These are phyloP conservation scores for Caenorhabditis becei DNA, from an alignment of 2,888 invertebrate species.

Conservation along the genomic window DNA sequence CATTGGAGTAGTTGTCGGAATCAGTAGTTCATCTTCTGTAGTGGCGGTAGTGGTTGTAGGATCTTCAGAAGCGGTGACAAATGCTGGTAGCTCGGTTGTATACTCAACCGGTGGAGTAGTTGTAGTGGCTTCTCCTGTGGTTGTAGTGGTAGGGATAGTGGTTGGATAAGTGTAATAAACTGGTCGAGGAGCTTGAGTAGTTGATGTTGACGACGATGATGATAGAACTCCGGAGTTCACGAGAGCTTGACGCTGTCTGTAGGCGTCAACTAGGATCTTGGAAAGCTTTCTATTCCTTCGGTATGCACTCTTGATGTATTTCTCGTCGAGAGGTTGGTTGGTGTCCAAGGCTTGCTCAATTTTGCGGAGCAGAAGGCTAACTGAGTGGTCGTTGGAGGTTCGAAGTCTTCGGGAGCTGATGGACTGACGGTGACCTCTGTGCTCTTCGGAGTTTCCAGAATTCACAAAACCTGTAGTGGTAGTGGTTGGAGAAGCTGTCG, in stretches of 20 bases:
- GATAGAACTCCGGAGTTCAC: constrained; percentile 18
- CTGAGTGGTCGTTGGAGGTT: constrained; percentile 35
- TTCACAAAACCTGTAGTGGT: constrained; percentile 4
- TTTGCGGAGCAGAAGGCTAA: constrained; percentile 51
- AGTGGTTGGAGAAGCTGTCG: constrained; percentile 5
- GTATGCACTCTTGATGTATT: constrained; percentile 57
- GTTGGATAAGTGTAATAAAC: not conserved
- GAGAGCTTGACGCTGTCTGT: constrained; percentile 41
- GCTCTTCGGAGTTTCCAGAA: too few species aligned
- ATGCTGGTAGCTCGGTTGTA: not conserved
- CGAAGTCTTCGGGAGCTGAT: constrained; percentile 8
- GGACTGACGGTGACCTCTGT: not conserved
- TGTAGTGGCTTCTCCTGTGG: not conserved
- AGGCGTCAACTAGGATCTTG: constrained; percentile 64
- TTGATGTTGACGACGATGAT: not conserved
- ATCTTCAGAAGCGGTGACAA: not conserved
- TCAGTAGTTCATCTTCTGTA: not conserved
- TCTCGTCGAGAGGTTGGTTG: constrained; percentile 64
- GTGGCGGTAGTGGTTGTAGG: constrained; percentile 2
- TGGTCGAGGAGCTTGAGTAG: not conserved
- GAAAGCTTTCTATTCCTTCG: constrained; percentile 64
- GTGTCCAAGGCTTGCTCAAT: constrained; percentile 61
- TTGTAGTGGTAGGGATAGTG: not conserved
- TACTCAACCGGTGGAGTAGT: not conserved
- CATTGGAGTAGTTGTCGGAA: constrained; percentile 26